Percentiles rank a stretch among this genome's conserved stretches.
These are phyloP conservation scores for Sitobion miscanthi DNA, from an alignment of 1,140 invertebrate genomes.

Conservation along the genomic window DNA sequence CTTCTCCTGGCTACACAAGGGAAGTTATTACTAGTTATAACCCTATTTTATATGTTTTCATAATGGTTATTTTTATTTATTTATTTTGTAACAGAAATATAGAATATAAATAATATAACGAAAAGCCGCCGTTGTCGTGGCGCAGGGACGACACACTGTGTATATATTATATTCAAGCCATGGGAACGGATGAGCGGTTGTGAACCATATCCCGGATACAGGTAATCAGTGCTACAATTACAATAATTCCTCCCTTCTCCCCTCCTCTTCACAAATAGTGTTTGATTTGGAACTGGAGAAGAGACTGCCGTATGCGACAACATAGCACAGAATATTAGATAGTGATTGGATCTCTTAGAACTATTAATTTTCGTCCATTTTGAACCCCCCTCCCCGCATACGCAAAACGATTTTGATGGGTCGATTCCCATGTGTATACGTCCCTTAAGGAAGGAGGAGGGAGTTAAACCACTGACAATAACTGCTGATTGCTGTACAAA, in stretches of 20 bases:
- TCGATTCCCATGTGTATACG: not conserved
- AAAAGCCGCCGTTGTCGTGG: not conserved
- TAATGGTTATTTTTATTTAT: not conserved
- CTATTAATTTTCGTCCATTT: slow-evolving; percentile 48
- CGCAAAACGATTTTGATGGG: not conserved
- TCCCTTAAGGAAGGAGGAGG: not conserved
- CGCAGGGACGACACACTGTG: not conserved
- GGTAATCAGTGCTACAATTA: slow-evolving; percentile 52
- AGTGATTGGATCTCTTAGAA: slow-evolving; percentile 1
- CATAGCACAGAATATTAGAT: not conserved
- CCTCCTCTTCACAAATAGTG: not conserved
- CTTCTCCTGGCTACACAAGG: not conserved
- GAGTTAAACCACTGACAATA: slow-evolving; percentile 4
- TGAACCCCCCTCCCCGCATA: not conserved
- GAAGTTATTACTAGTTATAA: not conserved
- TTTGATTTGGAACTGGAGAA: slow-evolving; percentile 45
- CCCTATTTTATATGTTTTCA: not conserved
- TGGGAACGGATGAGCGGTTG: slow-evolving; percentile 53
- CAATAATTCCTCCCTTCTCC: not conserved
- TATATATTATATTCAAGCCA: not conserved
- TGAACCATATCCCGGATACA: slow-evolving; percentile 54
- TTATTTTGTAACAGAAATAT: not conserved
- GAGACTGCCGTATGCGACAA: not conserved
- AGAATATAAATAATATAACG: not conserved
- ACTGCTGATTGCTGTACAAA: slow-evolving; percentile 1